Base-by-base conservation (phyloP, 2,888 invertebrate genomes). In the Melitaea athalia region DNA sequence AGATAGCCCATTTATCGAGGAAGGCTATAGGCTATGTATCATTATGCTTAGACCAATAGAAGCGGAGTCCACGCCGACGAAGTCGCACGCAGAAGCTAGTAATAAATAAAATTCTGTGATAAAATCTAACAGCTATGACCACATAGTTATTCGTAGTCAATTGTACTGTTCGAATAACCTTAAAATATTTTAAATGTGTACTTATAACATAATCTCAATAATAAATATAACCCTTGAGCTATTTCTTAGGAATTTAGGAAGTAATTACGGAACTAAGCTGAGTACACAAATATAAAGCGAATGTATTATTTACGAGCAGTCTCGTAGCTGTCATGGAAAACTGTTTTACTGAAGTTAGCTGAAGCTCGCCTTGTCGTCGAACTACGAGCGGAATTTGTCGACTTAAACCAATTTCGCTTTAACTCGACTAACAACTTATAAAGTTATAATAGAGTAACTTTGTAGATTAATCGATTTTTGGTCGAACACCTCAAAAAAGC, bases 361-460 rank as follows among this genome's bases (percentile, higher is more conserved):
- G 74, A 75, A 77, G 79, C 80, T 79, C 78, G 80, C 79, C 81
- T 81, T 79, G 81, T 83, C 80, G 81, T 76, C 81, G 81, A 86
- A 85, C 85, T 86, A 85, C 84, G 85, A 79, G 71, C 75, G 85
- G 88, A 89, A 89, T 89, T 88, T 84, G 85, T 87, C 82, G 81
- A 84, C 86, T 85, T 82, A 80, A 82, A 84, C 83, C 80, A 84
- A 84, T 84, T 85, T 82, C 84, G 82, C 85, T 86, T 82, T 80
- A 87, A 84, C 85, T 85, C 81, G 73, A 78, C 79, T 78, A 85
- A 85, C 85, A 89, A 89, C 87, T 87, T 89, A 89, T 88, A 88
- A 89, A 89, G 87, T 87, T 89, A 89, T 88, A 88, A 88, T 89
- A 87, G 88, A 86, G 80, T 85, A 89, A 89, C 86, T 89, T 86